A percentile compares a stretch with the other conserved stretches of the same genome.
Conservation (phyloP, 2,797 vertebrate species). For the Lagorchestes hirsutus region DNA sequence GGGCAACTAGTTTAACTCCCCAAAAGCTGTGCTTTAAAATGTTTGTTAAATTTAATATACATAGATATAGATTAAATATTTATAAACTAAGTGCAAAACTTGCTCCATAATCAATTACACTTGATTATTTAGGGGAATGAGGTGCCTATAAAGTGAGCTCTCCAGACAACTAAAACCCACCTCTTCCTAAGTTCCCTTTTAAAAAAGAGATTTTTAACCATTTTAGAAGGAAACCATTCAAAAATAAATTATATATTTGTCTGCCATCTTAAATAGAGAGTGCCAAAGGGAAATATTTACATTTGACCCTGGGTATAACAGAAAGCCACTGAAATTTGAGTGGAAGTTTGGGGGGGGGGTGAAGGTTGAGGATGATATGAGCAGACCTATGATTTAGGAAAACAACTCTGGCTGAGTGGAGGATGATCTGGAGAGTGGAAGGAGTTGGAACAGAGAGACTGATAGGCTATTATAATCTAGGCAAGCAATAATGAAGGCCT, state of each 20-base stretch:
- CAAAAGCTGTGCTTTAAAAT: background rate
- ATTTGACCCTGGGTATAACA: background rate
- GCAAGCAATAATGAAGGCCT: background rate
- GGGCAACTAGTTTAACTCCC: background rate
- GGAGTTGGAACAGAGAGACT: background rate
- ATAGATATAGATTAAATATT: background rate
- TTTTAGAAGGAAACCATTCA: background rate
- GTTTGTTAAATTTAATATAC: background rate
- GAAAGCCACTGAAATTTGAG: background rate
- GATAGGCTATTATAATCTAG: background rate
- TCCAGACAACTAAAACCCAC: background rate
- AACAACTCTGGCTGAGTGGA: background rate
- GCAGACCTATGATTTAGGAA: background rate
- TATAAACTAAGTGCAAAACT: background rate
- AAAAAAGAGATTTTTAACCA: background rate
- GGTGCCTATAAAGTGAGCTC: background rate
- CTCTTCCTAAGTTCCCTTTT: background rate
- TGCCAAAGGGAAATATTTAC: background rate
- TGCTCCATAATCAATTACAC: background rate
- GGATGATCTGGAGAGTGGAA: background rate
- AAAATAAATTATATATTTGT: background rate
- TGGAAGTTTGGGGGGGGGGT: background rate
- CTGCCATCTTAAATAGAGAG: background rate
- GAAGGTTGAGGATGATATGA: background rate
- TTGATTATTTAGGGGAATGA: background rate